These are phyloP conservation scores for Donacobius atricapilla DNA, from an alignment of 2,113 vertebrate genomes.

Conservation along the genomic window DNA sequence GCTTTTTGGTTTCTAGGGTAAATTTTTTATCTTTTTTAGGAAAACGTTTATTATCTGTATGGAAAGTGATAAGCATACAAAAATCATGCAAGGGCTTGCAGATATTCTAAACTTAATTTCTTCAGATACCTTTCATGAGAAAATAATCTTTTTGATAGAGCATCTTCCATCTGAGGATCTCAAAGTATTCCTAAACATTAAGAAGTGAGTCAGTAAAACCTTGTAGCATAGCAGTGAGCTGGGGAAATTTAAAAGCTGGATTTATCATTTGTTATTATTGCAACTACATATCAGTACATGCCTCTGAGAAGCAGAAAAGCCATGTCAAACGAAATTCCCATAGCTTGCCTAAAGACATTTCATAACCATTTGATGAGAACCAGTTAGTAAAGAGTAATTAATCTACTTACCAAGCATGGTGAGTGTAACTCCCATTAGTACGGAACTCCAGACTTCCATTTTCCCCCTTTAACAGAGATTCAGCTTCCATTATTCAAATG, in stretches of 20 bases:
- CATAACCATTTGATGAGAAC: neutral
- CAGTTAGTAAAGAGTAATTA: neutral
- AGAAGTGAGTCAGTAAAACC: neutral
- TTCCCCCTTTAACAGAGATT: neutral
- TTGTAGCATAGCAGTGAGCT: neutral
- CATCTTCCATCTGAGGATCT: neutral
- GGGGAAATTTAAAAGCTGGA: neutral
- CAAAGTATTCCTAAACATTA: neutral
- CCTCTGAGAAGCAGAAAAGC: neutral
- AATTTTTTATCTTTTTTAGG: neutral
- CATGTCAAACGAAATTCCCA: neutral
- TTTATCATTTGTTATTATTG: neutral
- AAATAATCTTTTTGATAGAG: neutral
- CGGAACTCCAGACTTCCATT: neutral
- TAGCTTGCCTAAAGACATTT: neutral
- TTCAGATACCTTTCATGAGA: neutral
- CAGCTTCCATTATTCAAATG: neutral
- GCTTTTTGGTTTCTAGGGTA: neutral
- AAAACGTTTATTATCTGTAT: neutral
- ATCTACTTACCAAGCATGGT: neutral
- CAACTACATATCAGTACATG: neutral
- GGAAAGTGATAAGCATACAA: neutral
- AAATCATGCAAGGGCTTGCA: neutral
- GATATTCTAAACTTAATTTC: neutral
- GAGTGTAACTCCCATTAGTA: neutral